Base-by-base conservation (phyloP, 2,888 invertebrate species). In the Limnephilus rhombicus region DNA sequence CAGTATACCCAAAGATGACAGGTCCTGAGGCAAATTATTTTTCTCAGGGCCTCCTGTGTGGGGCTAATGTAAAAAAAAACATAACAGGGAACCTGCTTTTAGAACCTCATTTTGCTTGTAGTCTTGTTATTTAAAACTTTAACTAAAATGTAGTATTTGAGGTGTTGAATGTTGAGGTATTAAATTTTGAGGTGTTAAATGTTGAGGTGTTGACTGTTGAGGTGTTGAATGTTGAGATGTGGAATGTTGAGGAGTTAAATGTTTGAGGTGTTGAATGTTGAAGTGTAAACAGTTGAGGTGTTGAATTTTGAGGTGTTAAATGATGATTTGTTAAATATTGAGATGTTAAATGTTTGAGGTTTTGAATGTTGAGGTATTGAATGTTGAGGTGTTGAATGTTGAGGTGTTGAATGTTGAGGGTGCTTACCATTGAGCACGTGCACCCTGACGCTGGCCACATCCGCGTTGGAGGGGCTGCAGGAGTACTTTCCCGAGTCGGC, bases 391-490 rank as follows among this genome's bases (percentile, higher is more conserved):
- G 9, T 68, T 68, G 7, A 24, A 3, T n/a, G 24, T 7, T 24
- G 68, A 68, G 68, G 24, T n/a, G 68, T 68, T 68, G 7, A 24
- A 3, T n/a, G 2, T 68, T 68, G 49, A 13, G 49, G 49, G 49
- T 49, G 45, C 97, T 97, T 95, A 98, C 98, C 98, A 95, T 98
- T 98, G 94, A 98, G 96, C 91, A 98, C 98, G 95, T 98, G 98
- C 93, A 98, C 98, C 94, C 97, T 97, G 95, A 98, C 97, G 94
- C 97, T 97, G 94, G 98, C 97, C 94, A 97, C 97, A 95, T 98
- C 98, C 94, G 98, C 98, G 97, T 98, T 98, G 95, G 98, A 98
- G 94, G 98, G 98, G 94, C 97, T 97, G 96, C 98, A 98, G 91
- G 97, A 98, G 95, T 98, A 98, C 95, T 98, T 97, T 94, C 98